These are phyloP conservation scores for Haemorhous mexicanus DNA, from an alignment of 2,113 vertebrate genomes.

Conservation along the genomic window DNA sequence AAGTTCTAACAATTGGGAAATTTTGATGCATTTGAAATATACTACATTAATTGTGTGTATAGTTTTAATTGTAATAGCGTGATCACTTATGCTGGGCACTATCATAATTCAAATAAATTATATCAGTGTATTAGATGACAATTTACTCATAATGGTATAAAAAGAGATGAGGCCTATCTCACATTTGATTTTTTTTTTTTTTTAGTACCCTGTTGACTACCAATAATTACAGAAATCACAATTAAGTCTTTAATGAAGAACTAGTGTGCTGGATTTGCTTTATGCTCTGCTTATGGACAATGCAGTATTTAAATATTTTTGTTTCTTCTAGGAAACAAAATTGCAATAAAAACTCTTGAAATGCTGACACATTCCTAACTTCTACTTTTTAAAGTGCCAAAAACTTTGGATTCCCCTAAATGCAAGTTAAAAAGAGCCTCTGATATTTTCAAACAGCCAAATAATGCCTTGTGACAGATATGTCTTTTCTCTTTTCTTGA, in stretches of 20 bases:
- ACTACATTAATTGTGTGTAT: background rate
- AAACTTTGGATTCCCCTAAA: background rate
- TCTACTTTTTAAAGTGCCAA: background rate
- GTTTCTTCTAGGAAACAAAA: background rate
- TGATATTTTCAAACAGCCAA: conserved; percentile 21
- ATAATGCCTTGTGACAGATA: conserved; percentile 3
- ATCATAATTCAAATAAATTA: background rate
- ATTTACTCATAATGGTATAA: background rate
- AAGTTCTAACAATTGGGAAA: background rate
- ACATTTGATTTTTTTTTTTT: background rate
- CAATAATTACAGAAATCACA: background rate
- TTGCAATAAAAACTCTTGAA: background rate
- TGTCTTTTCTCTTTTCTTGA: conserved; percentile 7
- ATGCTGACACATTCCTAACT: background rate
- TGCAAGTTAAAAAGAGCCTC: background rate
- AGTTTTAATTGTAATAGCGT: background rate
- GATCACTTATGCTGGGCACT: background rate
- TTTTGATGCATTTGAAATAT: background rate
- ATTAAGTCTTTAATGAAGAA: background rate
- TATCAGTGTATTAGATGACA: background rate
- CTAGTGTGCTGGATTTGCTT: background rate
- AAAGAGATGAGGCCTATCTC: background rate
- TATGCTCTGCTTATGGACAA: background rate
- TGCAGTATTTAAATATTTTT: background rate
- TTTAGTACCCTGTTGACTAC: background rate